Base-by-base conservation (phyloP, 2,113 vertebrate genomes). In the Dicerorhinus sumatrensis region DNA sequence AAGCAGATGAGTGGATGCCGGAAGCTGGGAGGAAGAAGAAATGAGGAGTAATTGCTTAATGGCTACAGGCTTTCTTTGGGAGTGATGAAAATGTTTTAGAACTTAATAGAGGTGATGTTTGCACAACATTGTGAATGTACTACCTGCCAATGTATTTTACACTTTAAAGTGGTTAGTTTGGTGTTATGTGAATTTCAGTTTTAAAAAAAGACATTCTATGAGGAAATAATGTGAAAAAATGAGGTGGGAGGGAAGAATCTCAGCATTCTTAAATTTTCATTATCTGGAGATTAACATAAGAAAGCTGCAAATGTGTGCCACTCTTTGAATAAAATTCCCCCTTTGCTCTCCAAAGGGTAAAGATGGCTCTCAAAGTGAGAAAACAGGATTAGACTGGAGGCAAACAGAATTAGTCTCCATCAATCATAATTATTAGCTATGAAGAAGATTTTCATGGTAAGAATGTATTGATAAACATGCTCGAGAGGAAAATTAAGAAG, bases 351-450 rank as follows among this genome's bases (percentile, higher is more conserved):
- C 56, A 89, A 75, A 84, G 42, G 91, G 83, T 51, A 81, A 96
- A 94, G 94, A 92, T 67, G 21, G 51, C 48, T 94, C 97, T 93
- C 36, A 94, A 95, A 80, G 93, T 88, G 51, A 96, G 89, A 94
- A 97, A 97, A 98, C 56, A 87, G 97, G 96, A 98, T 96, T 97
- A 97, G 13, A 20, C 91, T 95, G 85, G 88, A 95, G 94, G 96
- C 0, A 12, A 58, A 96, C 54, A 96, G 80, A 94, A 97, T 98
- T 98, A 98, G 21, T 94, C 87, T 92, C 97, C 76, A 56, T 89
- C 92, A 96, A 90, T 95, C 95, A 95, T 73, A 62, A 86, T 95
- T 94, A 95, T 93, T 88, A 97, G 94, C 79, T 94, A 98, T 97
- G 67, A 96, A 93, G 82, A 97, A 96, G 56, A 96, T 97, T 98